These are phyloP conservation scores for Lepidocolaptes lacrymiger DNA, from an alignment of 2,797 vertebrate species.

Conservation along the genomic window DNA sequence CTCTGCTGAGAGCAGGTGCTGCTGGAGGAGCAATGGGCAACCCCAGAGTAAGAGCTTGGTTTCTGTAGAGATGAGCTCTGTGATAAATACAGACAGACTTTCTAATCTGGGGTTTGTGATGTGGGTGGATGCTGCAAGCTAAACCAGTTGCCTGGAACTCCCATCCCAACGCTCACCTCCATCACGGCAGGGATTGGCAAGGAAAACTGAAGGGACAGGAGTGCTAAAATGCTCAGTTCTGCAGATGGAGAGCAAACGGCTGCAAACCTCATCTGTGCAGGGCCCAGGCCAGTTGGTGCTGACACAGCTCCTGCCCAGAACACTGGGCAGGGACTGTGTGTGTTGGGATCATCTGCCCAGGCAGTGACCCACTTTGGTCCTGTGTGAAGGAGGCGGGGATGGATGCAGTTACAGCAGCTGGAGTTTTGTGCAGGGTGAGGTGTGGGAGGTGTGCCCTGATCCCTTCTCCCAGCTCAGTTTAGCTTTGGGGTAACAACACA, in stretches of 20 bases:
- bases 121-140: background rate
- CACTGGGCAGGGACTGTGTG: background rate
- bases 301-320: background rate
- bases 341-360: rapidly evolving
- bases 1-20: rapidly evolving
- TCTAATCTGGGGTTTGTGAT: background rate
- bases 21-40: background rate
- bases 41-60: background rate
- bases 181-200: rapidly evolving
- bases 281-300: rapidly evolving
- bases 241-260: background rate
- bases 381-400: background rate
- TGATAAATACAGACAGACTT: background rate
- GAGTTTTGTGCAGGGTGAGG: background rate
- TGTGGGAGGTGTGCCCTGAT: background rate
- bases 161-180: background rate
- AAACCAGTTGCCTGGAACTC: background rate
- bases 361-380: background rate
- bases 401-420: rapidly evolving
- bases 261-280: rapidly evolving
- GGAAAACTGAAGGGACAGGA: background rate
- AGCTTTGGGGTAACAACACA: background rate
- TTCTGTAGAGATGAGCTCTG: background rate
- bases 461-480: background rate
- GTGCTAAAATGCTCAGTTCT: background rate